Base-by-base conservation (phyloP, 2,797 vertebrate species). In the Philypnodon macrostomus region DNA sequence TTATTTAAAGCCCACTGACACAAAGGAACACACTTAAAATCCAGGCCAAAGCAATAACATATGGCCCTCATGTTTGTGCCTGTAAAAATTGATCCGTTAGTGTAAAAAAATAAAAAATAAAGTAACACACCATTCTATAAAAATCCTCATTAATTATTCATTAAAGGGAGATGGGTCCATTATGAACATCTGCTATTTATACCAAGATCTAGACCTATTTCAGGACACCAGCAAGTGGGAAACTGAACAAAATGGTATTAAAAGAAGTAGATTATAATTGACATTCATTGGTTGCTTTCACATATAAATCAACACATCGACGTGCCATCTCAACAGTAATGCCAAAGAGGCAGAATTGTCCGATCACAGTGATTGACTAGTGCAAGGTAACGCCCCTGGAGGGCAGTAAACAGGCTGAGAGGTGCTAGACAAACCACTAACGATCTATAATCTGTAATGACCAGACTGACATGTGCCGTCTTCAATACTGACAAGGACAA, bases 1-100 rank as follows among this genome's bases (percentile, higher is more conserved):
- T 58, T 77, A 80, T 77, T 80, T 70, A 60, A 45, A 58, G 74
- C 61, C n/a, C 13, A 41, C 32, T 49, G 51, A 59, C 26, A 51
- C 63, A 59, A 60, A 44, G 29, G 30, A 58, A 39, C 11, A 49
- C 30, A 4, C 14, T 46, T 26, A 15, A 9, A 24, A 47, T 50
- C 46, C 23, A 44, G 42, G 35, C 16, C 18, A 14, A 27, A 7
- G 19, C 27, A 41, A 16, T 30, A 52, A 21, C 45, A 47, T 2
- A 7, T n/a, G 45, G 11, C 34, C 1, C 26, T 9, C 9, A 16
- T 0, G 3, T 30, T 17, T 36, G 16, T 2, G 4, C 14, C 2
- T 13, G 27, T 14, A 41, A 27, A 42, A 42, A 12, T 13, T 29
- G 1, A 13, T 39, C 23, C 11, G 10, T 26, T 44, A n/a, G 15